phyloP scores from a whole-genome alignment of 2,113 vertebrate genomes.

The Heterotis niloticus region DNA sequence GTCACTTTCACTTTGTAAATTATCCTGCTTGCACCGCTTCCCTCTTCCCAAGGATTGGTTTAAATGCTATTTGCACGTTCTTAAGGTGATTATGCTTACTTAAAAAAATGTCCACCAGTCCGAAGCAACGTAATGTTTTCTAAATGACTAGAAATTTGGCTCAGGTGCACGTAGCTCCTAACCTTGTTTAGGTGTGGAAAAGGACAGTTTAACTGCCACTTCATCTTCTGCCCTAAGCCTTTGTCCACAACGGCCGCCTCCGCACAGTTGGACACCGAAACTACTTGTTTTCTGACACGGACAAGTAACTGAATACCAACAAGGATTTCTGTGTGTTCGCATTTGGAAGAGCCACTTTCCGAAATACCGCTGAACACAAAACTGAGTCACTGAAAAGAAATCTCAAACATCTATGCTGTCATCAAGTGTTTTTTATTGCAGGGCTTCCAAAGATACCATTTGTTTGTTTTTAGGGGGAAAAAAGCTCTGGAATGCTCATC shows the following conservation, averaged over 20 bases:
- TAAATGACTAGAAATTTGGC: not conserved
- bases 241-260: not conserved
- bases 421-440: not conserved
- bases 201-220: not conserved
- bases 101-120: not conserved
- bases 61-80: slow-evolving; percentile 23
- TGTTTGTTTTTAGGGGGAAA: not conserved
- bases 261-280: not conserved
- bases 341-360: not conserved
- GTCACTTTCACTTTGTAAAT: slow-evolving; percentile 28
- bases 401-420: not conserved
- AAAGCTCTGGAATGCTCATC: not conserved
- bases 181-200: not conserved
- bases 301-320: not conserved
- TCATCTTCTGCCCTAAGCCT: not conserved
- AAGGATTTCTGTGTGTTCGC: not conserved
- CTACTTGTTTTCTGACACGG: too few species aligned
- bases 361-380: slow-evolving; percentile 6
- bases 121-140: not conserved
- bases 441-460: not conserved
- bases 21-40: slow-evolving; percentile 18
- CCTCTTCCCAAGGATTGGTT: not conserved
- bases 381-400: not conserved
- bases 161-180: not conserved
- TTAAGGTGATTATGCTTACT: slow-evolving; percentile 18